A percentile compares a stretch with the other conserved stretches of the same genome.
Evolutionary conservation across 2,888 invertebrate species (phyloP).

Genomic region (Cheiracanthium punctorium): DNA sequence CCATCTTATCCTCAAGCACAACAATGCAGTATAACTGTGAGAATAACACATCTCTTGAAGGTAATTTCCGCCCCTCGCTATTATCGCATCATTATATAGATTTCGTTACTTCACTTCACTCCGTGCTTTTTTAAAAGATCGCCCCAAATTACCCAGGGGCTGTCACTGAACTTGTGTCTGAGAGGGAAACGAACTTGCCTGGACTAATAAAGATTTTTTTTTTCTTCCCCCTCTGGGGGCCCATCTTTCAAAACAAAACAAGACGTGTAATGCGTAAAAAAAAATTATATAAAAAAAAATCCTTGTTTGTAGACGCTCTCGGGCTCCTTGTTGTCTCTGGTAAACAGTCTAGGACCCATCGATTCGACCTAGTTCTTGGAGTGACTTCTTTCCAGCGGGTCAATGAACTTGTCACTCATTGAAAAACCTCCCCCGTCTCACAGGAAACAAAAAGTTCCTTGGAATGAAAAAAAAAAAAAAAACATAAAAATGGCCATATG

Average conservation of each 20-base stretch:
- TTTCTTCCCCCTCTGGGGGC: too few species aligned
- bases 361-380: slow-evolving; percentile 51
- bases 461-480: neutral
- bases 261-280: neutral
- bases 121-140: neutral
- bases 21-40: too few species aligned
- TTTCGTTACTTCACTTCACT: neutral
- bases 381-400: slow-evolving; percentile 35
- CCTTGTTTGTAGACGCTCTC: slow-evolving; percentile 25
- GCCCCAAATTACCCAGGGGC: neutral
- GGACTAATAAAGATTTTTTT: neutral
- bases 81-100: neutral
- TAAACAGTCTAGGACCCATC: slow-evolving; percentile 35
- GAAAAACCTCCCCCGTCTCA: slow-evolving; percentile 22
- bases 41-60: too few species aligned
- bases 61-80: neutral
- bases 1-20: too few species aligned
- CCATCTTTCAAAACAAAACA: slow-evolving; percentile 31
- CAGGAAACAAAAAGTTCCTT: slow-evolving; percentile 39
- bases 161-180: neutral
- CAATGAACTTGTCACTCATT: slow-evolving; percentile 64
- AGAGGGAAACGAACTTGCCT: neutral
- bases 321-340: slow-evolving; percentile 6
- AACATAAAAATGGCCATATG: slow-evolving; percentile 26
- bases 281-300: slow-evolving; percentile 51